phyloP scores from a whole-genome alignment of 2,888 invertebrate genomes.

The Thecocarcelia acutangulata region DNA sequence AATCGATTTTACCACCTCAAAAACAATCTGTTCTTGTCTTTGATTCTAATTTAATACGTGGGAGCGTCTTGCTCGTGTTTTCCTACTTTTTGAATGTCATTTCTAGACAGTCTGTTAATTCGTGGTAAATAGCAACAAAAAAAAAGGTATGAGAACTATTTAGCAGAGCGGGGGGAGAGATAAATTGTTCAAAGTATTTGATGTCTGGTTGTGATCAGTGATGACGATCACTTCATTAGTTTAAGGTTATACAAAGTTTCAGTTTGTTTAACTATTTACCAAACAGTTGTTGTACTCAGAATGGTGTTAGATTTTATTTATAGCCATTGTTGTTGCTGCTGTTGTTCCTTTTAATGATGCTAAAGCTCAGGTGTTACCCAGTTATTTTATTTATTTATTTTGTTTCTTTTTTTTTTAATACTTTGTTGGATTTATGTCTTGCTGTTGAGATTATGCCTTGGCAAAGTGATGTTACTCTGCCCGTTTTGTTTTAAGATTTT shows the following conservation, averaged over 20 bases:
- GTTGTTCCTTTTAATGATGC: conserved; percentile 34
- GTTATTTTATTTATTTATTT: conserved; percentile 3
- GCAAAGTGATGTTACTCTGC: conserved; percentile 8
- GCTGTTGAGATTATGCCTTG: conserved; percentile 23
- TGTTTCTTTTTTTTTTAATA: conserved; percentile 18
- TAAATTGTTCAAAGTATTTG: background rate
- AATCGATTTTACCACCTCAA: background rate
- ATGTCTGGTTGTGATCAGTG: conserved; percentile 10
- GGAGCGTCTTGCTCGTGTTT: conserved; percentile 49
- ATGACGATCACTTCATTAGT: conserved; percentile 67
- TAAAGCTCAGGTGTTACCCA: conserved; percentile 55
- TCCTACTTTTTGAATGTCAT: conserved; percentile 53
- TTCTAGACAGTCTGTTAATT: conserved; percentile 29
- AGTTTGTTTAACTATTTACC: conserved; percentile 52
- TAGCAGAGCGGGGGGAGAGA: background rate
- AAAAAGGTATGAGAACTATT: conserved; percentile 16
- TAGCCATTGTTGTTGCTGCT: conserved; percentile 24
- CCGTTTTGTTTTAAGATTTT: background rate
- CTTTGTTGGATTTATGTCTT: conserved; percentile 33
- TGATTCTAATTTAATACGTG: conserved; percentile 47
- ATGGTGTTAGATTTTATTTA: conserved; percentile 56
- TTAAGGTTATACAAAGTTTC: conserved; percentile 57
- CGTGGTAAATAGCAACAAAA: conserved; percentile 1
- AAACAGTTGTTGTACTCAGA: conserved; percentile 49
- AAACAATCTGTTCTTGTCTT: background rate